Evolutionary conservation across 37 sponge, comb jelly and placozoan genomes (phyloP), one percentile per base, ranked within the genome.

Genomic region (Geodia barretti): DNA sequence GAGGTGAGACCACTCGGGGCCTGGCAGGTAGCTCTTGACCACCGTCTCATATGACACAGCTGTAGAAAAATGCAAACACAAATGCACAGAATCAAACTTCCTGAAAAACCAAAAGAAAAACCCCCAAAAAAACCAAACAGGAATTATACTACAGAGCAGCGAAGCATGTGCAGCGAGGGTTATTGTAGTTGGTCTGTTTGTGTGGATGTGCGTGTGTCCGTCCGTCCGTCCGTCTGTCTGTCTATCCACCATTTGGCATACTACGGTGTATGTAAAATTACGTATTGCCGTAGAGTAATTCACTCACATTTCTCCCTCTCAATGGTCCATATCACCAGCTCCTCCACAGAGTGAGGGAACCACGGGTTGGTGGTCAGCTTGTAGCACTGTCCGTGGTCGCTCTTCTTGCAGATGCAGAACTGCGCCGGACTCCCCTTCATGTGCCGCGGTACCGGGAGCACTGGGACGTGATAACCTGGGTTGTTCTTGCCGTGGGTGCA

Each of bases 271-370:
- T n/a, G n/a, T n/a, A n/a, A n/a, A n/a, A n/a, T n/a, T n/a, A n/a
- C n/a, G n/a, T n/a, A n/a, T n/a, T n/a, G n/a, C n/a, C n/a, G n/a
- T n/a, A n/a, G n/a, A n/a, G 54, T 14, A 47, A 47, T 47, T 7
- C 54, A 64, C 90, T 26, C 17, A 86, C 91, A 83, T 61, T 1
- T 59, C 68, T 92, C 87, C 75, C 87, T 87, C 77, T 92, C 92
- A 25, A 92, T 84, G 62, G 81, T 87, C 92, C 92, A 92, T 7
- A 92, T 83, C 1, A 92, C 92, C 35, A 83, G 72, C 65, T 92
- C 92, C 62, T 92, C 92, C 33, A 87, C 88, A 32, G 92, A 74
- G 76, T 92, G 92, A 21, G 88, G 89, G 61, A 88, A 88, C 89
- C 89, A 88, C 14, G 89, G 89, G 60, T 83, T 83, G 23, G 72